phyloP scores from a whole-genome alignment of 2,113 vertebrate genomes.

The Dendropsophus ebraccatus region DNA sequence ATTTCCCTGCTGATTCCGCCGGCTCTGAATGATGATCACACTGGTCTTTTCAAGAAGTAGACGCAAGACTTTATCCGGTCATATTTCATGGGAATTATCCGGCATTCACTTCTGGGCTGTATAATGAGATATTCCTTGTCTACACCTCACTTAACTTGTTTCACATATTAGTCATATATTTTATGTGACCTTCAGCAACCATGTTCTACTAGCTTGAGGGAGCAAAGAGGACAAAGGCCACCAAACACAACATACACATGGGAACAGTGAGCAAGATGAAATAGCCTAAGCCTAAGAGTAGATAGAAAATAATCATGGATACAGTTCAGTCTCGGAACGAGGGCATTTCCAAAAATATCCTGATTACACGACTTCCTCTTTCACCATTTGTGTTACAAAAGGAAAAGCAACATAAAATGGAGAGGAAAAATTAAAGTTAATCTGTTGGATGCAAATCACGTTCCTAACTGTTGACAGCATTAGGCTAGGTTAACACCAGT shows the following conservation, averaged over 20 bases:
- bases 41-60: constrained; percentile 60
- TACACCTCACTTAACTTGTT: constrained; percentile 70
- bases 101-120: constrained; percentile 65
- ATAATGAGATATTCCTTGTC: constrained; percentile 70
- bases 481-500: no score
- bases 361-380: neutral
- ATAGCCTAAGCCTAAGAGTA: neutral
- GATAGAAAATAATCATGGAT: neutral
- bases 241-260: neutral
- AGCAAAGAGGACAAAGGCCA: neutral
- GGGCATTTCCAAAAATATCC: neutral
- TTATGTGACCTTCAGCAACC: constrained; percentile 59
- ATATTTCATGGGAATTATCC: constrained; percentile 62
- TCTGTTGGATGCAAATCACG: no score
- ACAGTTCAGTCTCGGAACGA: neutral
- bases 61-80: constrained; percentile 59
- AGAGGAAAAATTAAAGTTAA: neutral
- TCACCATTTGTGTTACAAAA: neutral
- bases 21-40: constrained; percentile 56
- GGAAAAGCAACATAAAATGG: neutral
- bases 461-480: no score
- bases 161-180: constrained; percentile 73
- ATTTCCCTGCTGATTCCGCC: constrained; percentile 59
- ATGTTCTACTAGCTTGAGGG: constrained; percentile 6
- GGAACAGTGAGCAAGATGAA: neutral